Evolutionary conservation across 2,888 invertebrate species (phyloP), one percentile per base, ranked within the genome.

Genomic region (Nomada fabriciana): DNA sequence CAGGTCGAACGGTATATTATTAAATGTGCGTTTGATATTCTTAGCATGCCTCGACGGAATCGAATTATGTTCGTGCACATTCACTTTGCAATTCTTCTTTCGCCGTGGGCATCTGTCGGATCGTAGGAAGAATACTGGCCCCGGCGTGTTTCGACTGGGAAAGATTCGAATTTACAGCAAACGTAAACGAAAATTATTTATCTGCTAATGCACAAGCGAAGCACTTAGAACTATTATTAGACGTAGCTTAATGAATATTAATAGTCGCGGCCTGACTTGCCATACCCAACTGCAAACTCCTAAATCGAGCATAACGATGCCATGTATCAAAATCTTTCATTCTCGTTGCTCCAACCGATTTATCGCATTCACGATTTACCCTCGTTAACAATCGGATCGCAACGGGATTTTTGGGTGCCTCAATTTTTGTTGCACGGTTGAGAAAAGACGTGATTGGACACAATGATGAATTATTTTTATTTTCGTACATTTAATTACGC

Each of bases 221-320:
- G 63, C 23, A 5, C 63, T 23, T 20, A 11, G 20, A 11, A 42
- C 29, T 59, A 59, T 25, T 36, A 59, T 43, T 63, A 43, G 15
- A 36, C 15, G 20, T 15, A 20, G 20, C 63, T 43, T 63, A 63
- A 43, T 43, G 43, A 43, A 63, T 63, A 63, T 63, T 63, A 63
- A 63, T 63, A 63, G 63, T 43, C 43, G 4, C 43, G n/a, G 43
- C 11, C 43, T 10, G 63, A 18, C 60, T 42, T 63, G 63, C 43
- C 63, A 43, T 42, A 23, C 20, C 43, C 13, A 20, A 63, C 20
- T 23, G 42, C 20, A 3, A 61, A n/a, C 60, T 18, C 59, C 59
- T 59, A 59, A 59, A 59, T 59, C 15, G 29, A 15, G 15, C 18
- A 59, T 59, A 59, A 59, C 7, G 59, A 59, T 59, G 29, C 59